phyloP scores from a whole-genome alignment of 2,888 invertebrate species.

The Epirrhoe tristata region DNA sequence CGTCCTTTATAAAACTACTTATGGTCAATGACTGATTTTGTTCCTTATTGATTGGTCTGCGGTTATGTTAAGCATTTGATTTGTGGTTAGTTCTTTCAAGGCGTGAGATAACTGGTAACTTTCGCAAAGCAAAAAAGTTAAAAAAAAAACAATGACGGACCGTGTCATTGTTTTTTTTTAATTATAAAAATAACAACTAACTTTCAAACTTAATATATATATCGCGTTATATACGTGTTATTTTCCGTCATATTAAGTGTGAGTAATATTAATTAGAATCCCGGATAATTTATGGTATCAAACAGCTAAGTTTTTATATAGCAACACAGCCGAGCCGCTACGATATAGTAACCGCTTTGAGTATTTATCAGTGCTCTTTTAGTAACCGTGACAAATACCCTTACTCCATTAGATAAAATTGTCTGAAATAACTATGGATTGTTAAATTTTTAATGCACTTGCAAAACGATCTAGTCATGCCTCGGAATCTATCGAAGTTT shows the following conservation, averaged over 20 bases:
- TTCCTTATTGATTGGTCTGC: not conserved
- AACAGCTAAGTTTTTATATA: no score
- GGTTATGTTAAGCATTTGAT: not conserved
- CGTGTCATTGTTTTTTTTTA: not conserved
- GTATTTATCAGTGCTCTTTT: no score
- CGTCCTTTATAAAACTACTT: not conserved
- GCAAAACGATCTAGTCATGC: slow-evolving; percentile 43
- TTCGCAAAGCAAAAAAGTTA: not conserved
- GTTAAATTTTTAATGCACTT: slow-evolving; percentile 44
- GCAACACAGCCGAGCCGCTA: no score
- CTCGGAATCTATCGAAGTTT: slow-evolving; percentile 48
- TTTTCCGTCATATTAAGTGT: no score
- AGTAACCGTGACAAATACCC: not conserved
- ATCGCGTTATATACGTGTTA: not conserved
- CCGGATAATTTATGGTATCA: no score
- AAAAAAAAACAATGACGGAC: no score
- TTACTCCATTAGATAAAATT: slow-evolving; percentile 29
- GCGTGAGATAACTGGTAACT: not conserved
- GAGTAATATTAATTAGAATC: no score
- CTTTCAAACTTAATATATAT: no score
- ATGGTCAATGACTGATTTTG: not conserved
- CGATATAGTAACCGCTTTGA: no score
- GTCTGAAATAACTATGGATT: slow-evolving; percentile 33
- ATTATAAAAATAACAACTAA: no score
- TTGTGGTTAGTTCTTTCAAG: not conserved